Evolutionary conservation across 2,797 vertebrate species (phyloP).

Genomic region (Gymnoscopelus microlampas): DNA sequence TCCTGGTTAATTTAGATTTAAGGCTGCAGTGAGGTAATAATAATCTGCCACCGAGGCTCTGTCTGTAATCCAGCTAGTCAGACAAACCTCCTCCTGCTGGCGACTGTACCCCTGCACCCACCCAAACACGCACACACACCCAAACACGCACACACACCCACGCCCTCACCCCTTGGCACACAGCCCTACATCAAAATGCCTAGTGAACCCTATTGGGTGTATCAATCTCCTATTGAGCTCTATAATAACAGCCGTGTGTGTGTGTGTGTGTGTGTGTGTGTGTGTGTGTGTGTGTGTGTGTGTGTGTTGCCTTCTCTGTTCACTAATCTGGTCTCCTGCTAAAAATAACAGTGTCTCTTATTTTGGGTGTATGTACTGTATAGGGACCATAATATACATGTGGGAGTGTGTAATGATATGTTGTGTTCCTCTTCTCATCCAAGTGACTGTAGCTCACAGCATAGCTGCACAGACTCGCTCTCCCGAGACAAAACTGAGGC

Average conservation of each 20-base stretch:
- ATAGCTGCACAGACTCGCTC: constrained; percentile 9
- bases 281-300: constrained; percentile 7
- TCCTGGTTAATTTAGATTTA: constrained; percentile 80
- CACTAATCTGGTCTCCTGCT: constrained; percentile 31
- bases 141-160: neutral
- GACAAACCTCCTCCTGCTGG: constrained; percentile 54
- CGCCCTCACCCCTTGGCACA: constrained; percentile 28
- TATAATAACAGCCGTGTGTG: constrained; percentile 64
- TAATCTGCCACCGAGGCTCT: constrained; percentile 70
- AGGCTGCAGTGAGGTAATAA: constrained; percentile 77
- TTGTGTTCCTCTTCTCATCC: constrained; percentile 41
- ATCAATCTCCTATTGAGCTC: constrained; percentile 47
- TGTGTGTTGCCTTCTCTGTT: neutral
- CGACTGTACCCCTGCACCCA: constrained; percentile 48
- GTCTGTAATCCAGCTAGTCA: constrained; percentile 76
- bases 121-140: constrained; percentile 20
- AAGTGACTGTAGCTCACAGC: constrained; percentile 23
- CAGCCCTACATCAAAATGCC: constrained; percentile 29
- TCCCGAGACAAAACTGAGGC: constrained; percentile 5
- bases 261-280: constrained; percentile 1
- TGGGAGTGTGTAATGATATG: constrained; percentile 63
- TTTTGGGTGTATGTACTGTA: constrained; percentile 43
- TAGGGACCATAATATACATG: constrained; percentile 50
- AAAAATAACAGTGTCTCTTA: constrained; percentile 61
- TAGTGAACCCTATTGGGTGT: constrained; percentile 40